A percentile compares a stretch with the other conserved stretches of the same genome.
Evolutionary conservation across 2,113 vertebrate species (phyloP).

Genomic region (Rhinolophus ferrumequinum): DNA sequence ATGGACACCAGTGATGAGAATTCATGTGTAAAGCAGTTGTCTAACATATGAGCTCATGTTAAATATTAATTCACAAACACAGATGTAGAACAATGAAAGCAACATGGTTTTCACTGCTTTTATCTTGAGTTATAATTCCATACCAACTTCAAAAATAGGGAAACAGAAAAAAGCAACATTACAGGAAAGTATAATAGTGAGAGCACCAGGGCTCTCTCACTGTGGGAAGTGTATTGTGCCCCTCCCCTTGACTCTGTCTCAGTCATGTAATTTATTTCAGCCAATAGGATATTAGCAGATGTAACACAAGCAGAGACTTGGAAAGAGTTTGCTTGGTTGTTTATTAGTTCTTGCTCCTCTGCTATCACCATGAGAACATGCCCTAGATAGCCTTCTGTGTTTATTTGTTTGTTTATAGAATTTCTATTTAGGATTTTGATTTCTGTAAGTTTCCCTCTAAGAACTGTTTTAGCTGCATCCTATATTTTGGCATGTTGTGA

Average conservation of each 20-base stretch:
- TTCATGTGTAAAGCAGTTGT: background rate
- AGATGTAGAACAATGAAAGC: background rate
- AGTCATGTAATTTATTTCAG: background rate
- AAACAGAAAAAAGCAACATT: background rate
- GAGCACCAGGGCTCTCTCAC: background rate
- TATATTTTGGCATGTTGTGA: background rate
- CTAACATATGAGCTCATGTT: background rate
- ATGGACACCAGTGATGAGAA: background rate
- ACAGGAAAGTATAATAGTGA: background rate
- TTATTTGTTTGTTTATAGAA: background rate
- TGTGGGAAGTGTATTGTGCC: accelerated
- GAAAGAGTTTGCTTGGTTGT: background rate
- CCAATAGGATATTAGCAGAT: background rate
- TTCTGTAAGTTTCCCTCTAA: background rate
- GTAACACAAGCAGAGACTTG: background rate
- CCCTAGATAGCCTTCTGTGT: background rate
- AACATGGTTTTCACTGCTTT: background rate
- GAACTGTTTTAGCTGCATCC: background rate
- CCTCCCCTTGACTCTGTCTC: background rate
- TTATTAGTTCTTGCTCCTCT: background rate
- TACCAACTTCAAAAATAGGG: background rate
- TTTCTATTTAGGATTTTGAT: background rate
- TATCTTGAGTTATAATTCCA: background rate
- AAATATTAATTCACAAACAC: background rate
- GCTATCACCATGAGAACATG: background rate